Percentiles rank a stretch among this genome's conserved stretches.
phyloP scores from a whole-genome alignment of 35 echinoderm and acorn worm species.

The Eucidaris tribuloides region DNA sequence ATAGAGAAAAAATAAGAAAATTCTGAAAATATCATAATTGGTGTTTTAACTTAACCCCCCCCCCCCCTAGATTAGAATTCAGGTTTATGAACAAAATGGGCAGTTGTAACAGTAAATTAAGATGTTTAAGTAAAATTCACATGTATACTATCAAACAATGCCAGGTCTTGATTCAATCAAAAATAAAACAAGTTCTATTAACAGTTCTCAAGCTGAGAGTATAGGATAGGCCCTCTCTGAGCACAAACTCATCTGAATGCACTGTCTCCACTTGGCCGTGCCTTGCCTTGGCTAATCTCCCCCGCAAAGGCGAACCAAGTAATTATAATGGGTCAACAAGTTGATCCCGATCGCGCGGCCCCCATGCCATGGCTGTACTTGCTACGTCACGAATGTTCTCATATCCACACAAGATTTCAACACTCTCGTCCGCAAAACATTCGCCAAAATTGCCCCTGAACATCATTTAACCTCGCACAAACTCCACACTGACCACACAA shows the following conservation, averaged over 20 bases:
- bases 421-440: neutral
- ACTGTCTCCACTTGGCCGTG: neutral
- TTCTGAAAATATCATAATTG: no score
- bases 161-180: no score
- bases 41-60: no score
- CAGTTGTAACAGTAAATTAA: no score
- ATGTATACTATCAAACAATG: neutral
- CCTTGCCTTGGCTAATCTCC: neutral
- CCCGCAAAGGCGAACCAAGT: neutral
- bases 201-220: neutral
- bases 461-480: no score
- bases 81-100: no score
- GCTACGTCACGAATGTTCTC: constrained; percentile 23
- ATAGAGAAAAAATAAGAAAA: no score
- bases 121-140: no score
- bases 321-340: constrained; percentile 3
- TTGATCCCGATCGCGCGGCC: neutral
- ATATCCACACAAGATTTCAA: constrained; percentile 29
- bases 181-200: neutral
- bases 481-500: neutral
- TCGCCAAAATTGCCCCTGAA: neutral
- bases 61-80: no score
- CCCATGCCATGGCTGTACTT: neutral
- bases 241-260: neutral
- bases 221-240: neutral